Evolutionary conservation across 1,140 invertebrate genomes (phyloP), one percentile per base, ranked within the genome.

Genomic region (Anadara kagoshimensis): DNA sequence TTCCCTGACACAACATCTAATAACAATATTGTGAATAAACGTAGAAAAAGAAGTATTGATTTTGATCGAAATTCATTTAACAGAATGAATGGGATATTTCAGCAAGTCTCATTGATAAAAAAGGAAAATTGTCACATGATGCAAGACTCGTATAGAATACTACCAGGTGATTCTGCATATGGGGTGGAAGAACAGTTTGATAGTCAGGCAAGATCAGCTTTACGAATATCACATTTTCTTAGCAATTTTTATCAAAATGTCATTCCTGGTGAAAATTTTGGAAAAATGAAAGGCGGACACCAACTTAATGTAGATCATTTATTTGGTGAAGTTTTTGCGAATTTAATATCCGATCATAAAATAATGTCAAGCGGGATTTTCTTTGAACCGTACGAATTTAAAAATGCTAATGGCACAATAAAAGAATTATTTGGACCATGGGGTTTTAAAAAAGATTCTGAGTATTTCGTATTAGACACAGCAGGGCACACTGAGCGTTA

Each of bases 301-400:
- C 36, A 65, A 11, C 70, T 87, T 5, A 80, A 85, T 53, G 51
- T 74, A 36, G 84, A 86, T 11, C 78, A 83, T 29, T 12, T 89
- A 20, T 87, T 88, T 73, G 87, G 80, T 12, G 88, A 89, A 77
- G 97, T 96, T 0, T 85, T 99, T 16, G 93, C 97, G 20, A 91
- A 97, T 57, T 93, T 98, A 0, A 92, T 98, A 78, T 96, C 96
- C 22, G 95, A 98, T 88, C 75, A 78, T 56, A 94, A 88, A 69
- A 94, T 98, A 74, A 95, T 94, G 93, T 94, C 95, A 5, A 95
- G 95, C 65, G 96, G 95, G 24, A 95, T 94, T 36, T 97, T 94
- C 85, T 99, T 96, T 95, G 96, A 98, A 47, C 73, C 73, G 8
- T 96, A 97, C 84, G 97, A 97, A 89, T 98, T 98, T 86, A 94